Conservation (phyloP, 2,888 invertebrate species). For the Xanthia icteritia region DNA sequence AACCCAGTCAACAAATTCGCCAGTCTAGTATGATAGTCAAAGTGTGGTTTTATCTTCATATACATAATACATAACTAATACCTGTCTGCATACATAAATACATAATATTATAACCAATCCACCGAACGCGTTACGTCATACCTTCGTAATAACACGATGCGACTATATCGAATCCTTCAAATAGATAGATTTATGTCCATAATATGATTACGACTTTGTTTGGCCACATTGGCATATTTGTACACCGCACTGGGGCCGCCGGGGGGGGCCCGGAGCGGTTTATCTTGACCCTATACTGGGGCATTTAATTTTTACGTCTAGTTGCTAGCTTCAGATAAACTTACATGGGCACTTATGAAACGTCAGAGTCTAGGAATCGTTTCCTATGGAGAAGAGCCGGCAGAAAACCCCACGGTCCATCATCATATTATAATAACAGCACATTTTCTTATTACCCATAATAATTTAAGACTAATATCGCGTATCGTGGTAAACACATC, state of each 20-base stretch:
- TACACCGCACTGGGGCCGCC: not conserved
- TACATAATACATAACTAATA: not conserved
- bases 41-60: constrained; percentile 28
- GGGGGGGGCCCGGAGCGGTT: no score
- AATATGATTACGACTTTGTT: constrained; percentile 2
- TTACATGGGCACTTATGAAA: no score
- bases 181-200: constrained; percentile 1
- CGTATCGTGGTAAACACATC: no score
- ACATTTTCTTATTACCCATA: no score
- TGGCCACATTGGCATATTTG: not conserved
- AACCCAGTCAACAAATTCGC: not conserved
- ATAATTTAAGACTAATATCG: no score
- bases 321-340: no score
- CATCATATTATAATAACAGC: no score
- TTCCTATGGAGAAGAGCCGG: no score
- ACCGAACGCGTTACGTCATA: constrained; percentile 36
- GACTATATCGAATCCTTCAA: constrained; percentile 15
- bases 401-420: no score
- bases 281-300: no score
- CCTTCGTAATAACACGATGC: constrained; percentile 2
- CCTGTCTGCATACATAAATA: not conserved
- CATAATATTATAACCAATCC: not conserved
- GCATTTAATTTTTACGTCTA: no score
- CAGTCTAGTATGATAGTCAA: constrained; percentile 21
- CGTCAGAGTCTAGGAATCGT: no score